Evolutionary conservation across 2,888 invertebrate genomes (phyloP), one percentile per base, ranked within the genome.

Genomic region (Mythimna impura): DNA sequence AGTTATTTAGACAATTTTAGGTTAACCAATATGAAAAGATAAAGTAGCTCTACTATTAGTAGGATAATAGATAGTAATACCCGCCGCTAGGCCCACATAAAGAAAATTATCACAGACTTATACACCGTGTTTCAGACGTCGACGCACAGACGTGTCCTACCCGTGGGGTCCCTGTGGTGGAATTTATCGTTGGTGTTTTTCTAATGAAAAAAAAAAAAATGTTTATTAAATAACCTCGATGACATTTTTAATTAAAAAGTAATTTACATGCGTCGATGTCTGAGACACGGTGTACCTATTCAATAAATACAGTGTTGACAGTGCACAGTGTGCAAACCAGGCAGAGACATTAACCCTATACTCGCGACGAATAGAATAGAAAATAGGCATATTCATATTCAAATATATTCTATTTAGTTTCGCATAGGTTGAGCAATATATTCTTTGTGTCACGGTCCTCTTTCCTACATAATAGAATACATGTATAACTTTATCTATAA

Each of bases 371-470:
- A 77, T 75, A 77, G 73, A 84, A 86, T 76, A 76, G 84, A 81
- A 83, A 81, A 79, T 69, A 73, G 74, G 61, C 82, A 83, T 84
- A 82, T 84, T 86, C 83, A 86, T 86, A 86, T 86, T 86, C 86
- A 84, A 86, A 86, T 86, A 83, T 86, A 86, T 84, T 86, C 86
- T 86, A 81, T 81, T 84, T 83, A 83, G 76, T 75, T 75, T 78
- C 76, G 73, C 77, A 78, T 81, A 84, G 79, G 76, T 81, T 81
- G 73, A 76, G 79, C 75, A 80, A 82, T 85, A 81, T 81, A 78
- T 81, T 85, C 66, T 85, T 84, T 82, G 77, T 78, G 83, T 82
- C 84, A 72, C 73, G 73, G 61, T 78, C 65, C 66, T 70, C 70
- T 72, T 63, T 69, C 34, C 71, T 71, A 85, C 71, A 85, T 83